These are phyloP conservation scores for Morus bassanus DNA, from an alignment of 2,797 vertebrate species.

Conservation along the genomic window DNA sequence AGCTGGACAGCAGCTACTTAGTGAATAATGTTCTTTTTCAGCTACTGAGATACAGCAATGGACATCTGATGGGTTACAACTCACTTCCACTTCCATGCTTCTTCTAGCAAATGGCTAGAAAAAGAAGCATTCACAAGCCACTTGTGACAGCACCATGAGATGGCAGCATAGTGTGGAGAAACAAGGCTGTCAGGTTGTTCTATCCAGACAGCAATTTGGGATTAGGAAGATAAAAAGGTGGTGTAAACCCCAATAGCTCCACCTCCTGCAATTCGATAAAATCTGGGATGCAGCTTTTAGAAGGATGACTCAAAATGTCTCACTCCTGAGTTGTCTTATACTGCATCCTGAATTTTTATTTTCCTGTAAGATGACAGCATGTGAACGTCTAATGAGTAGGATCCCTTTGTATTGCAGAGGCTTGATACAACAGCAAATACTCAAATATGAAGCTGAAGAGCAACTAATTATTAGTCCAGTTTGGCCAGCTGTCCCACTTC, in stretches of 20 bases:
- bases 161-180: neutral
- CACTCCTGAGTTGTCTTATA: neutral
- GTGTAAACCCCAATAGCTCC: neutral
- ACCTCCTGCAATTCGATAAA: conserved; percentile 33
- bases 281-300: conserved; percentile 3
- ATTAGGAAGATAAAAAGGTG: neutral
- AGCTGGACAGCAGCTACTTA: neutral
- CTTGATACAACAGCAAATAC: neutral
- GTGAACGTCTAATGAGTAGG: neutral
- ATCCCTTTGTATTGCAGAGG: neutral
- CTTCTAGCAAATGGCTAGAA: neutral
- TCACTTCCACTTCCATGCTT: neutral
- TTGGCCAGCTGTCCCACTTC: neutral
- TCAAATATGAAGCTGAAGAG: neutral
- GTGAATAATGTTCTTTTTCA: neutral
- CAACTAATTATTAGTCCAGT: neutral
- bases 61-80: neutral
- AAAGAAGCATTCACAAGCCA: neutral
- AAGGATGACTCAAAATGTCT: conserved; percentile 39
- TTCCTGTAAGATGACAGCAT: neutral
- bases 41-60: neutral
- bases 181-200: neutral
- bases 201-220: neutral
- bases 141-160: neutral
- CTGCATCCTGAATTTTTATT: neutral